Conservation (phyloP, 2,888 invertebrate genomes). For the Hydraecia micacea region DNA sequence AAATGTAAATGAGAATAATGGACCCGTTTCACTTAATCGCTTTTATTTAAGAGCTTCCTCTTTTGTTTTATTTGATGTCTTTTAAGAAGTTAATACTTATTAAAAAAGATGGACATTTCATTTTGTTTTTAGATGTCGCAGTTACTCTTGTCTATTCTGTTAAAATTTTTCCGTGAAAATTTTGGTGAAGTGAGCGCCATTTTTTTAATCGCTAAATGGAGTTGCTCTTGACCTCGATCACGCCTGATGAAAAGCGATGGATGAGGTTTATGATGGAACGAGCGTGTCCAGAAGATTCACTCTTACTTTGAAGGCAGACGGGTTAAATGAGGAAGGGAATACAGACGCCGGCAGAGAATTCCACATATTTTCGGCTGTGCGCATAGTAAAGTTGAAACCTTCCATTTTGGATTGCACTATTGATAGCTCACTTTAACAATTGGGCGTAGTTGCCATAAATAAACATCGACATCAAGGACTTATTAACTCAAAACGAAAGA, state of each 20-base stretch:
- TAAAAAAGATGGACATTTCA: neutral
- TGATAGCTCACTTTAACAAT: neutral
- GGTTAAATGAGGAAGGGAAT: too few species aligned
- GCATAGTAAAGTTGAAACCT: too few species aligned
- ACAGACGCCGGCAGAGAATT: too few species aligned
- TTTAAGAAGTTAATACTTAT: neutral
- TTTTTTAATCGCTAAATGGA: neutral
- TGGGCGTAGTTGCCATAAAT: too few species aligned
- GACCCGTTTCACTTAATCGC: constrained; percentile 11
- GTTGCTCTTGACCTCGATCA: too few species aligned
- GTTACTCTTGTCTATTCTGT: neutral
- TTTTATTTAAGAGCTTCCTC: constrained; percentile 13
- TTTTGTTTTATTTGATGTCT: neutral
- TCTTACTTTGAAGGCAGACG: too few species aligned
- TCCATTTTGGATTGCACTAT: neutral
- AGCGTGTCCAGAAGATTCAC: too few species aligned
- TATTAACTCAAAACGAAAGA: too few species aligned
- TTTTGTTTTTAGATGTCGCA: neutral
- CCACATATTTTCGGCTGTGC: too few species aligned
- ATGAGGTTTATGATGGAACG: too few species aligned
- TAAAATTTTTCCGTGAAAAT: neutral
- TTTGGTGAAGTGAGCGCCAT: neutral
- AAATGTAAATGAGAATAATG: neutral
- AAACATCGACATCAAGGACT: too few species aligned
- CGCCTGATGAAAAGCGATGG: too few species aligned